Percentiles rank a stretch among this genome's conserved stretches.
Evolutionary conservation across 2,797 vertebrate species (phyloP).

Genomic region (Enteromius afrohamiltoni): DNA sequence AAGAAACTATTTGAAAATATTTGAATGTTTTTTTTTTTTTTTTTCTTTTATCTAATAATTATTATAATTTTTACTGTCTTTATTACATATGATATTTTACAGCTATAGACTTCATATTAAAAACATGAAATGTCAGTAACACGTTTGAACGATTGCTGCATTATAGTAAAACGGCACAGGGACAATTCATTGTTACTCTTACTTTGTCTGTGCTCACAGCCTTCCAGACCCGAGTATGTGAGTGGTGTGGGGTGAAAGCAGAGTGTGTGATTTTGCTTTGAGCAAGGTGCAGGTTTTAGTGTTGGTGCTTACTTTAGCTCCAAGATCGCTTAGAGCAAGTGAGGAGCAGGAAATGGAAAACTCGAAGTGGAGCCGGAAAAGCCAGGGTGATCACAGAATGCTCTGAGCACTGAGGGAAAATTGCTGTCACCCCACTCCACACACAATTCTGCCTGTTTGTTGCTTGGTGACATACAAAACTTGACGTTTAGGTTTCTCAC

Average conservation of each 20-base stretch:
- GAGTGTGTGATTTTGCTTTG: not conserved
- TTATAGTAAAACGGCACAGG: not conserved
- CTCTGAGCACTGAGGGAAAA: not conserved
- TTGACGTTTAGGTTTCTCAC: not conserved
- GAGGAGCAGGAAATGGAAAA: conserved; percentile 13
- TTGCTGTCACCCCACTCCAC: not conserved
- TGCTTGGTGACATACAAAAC: not conserved
- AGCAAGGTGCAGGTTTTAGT: conserved; percentile 12
- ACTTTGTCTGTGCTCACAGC: not conserved
- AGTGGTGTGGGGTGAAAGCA: not conserved
- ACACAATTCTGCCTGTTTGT: not conserved
- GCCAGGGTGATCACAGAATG: conserved; percentile 8
- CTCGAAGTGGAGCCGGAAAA: conserved; percentile 7
- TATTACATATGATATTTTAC: not conserved
- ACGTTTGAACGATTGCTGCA: not conserved
- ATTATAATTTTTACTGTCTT: not conserved
- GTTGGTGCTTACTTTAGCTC: not conserved
- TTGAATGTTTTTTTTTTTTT: not conserved
- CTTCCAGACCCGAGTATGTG: not conserved
- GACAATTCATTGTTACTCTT: not conserved
- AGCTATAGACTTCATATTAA: not conserved
- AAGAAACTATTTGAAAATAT: not conserved
- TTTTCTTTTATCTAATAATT: not conserved
- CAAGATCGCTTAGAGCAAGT: not conserved
- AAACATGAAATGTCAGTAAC: not conserved